Evolutionary conservation across 1,140 invertebrate genomes (phyloP).

Genomic region (Aplysia californica): DNA sequence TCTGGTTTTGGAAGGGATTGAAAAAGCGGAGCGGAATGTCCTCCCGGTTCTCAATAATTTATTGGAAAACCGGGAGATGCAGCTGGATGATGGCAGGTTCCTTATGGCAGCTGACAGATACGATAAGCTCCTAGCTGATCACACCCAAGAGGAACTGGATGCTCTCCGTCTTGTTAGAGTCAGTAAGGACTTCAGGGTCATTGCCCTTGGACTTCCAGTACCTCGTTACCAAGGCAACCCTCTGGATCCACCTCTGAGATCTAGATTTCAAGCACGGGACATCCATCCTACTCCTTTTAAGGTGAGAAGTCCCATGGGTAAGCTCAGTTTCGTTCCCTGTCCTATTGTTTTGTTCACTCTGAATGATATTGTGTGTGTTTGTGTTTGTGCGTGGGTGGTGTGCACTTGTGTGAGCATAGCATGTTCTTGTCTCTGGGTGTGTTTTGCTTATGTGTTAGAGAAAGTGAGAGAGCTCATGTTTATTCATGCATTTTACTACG

Average conservation of each 20-base stretch:
- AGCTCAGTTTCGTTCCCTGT: too few species aligned
- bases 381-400: too few species aligned
- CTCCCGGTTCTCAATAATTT: constrained; percentile 97
- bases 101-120: constrained; percentile 89
- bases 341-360: too few species aligned
- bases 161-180: constrained; percentile 85
- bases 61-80: constrained; percentile 98
- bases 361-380: too few species aligned
- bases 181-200: constrained; percentile 82
- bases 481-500: too few species aligned
- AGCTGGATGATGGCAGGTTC: constrained; percentile 96
- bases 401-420: too few species aligned
- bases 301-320: constrained; percentile 28
- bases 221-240: constrained; percentile 83
- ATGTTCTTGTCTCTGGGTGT: too few species aligned
- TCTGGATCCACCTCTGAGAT: constrained; percentile 93
- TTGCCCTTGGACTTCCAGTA: constrained; percentile 65
- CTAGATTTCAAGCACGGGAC: constrained; percentile 93
- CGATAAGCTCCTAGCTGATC: constrained; percentile 88
- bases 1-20: constrained; percentile 94
- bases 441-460: too few species aligned
- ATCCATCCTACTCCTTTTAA: constrained; percentile 72
- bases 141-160: constrained; percentile 83
- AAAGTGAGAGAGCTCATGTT: too few species aligned
- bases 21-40: constrained; percentile 97